Evolutionary conservation across 2,888 invertebrate genomes (phyloP).

Genomic region (Perdita meconis): DNA sequence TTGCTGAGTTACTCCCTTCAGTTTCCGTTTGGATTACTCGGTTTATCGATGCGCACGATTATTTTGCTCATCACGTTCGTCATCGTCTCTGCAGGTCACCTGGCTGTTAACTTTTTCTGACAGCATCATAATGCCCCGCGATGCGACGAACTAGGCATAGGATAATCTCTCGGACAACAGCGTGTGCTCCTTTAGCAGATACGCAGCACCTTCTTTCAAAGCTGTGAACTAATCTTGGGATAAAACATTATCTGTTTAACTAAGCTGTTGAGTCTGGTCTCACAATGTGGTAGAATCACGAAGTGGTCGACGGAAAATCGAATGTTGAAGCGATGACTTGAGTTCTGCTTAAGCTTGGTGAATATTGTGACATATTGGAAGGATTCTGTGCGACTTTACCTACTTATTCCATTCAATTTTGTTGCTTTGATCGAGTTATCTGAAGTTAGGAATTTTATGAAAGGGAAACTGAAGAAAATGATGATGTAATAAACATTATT

Average conservation of each 20-base stretch:
- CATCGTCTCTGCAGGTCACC: constrained; percentile 73
- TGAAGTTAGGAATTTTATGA: no score
- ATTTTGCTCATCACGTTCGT: constrained; percentile 72
- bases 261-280: no score
- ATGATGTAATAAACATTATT: no score
- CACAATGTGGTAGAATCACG: no score
- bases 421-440: no score
- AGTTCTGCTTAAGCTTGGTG: no score
- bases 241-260: constrained; percentile 50
- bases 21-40: constrained; percentile 58
- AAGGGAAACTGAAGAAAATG: no score
- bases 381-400: no score
- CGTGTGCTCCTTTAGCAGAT: constrained; percentile 26
- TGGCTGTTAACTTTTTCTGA: constrained; percentile 63
- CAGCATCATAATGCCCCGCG: constrained; percentile 57
- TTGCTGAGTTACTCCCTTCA: constrained; percentile 44
- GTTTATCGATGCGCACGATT: constrained; percentile 72
- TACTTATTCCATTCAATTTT: no score
- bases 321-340: no score
- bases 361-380: no score
- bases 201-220: constrained; percentile 33
- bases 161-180: constrained; percentile 58
- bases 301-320: no score
- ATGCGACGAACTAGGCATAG: constrained; percentile 50
- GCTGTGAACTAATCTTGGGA: constrained; percentile 47